Percentiles rank a stretch among this genome's conserved stretches.
phyloP scores from a whole-genome alignment of 1,140 invertebrate genomes.

The Pseudomyrmex sp. region DNA sequence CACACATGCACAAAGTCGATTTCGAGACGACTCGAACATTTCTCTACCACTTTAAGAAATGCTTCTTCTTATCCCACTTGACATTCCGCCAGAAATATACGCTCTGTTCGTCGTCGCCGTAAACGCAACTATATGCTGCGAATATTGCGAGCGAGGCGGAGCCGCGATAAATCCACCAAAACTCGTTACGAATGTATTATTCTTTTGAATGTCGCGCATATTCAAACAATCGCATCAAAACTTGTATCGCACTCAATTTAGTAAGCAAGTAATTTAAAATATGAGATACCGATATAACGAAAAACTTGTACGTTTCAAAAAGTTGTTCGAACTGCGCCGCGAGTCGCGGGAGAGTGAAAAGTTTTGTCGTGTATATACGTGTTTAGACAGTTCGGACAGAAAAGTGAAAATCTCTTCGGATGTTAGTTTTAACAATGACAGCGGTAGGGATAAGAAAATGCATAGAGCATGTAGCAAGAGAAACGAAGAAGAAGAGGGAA shows the following conservation, averaged over 20 bases:
- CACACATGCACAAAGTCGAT: neutral
- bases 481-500: neutral
- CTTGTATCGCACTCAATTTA: too few relatives aligned
- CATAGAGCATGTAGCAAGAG: conserved; percentile 14
- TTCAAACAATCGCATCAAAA: neutral
- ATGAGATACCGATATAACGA: too few relatives aligned
- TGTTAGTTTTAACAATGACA: conserved; percentile 28
- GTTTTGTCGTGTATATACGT: too few relatives aligned
- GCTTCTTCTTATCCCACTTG: conserved; percentile 56
- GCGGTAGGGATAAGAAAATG: conserved; percentile 43
- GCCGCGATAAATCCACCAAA: conserved; percentile 24
- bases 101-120: conserved; percentile 35
- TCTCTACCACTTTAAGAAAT: conserved; percentile 39
- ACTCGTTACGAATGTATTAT: neutral
- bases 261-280: too few relatives aligned
- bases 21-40: neutral
- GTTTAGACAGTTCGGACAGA: too few relatives aligned
- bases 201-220: neutral
- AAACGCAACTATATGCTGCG: neutral
- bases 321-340: too few relatives aligned
- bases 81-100: conserved; percentile 56
- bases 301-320: too few relatives aligned
- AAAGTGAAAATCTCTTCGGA: neutral
- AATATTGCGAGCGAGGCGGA: neutral
- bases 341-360: too few relatives aligned